Evolutionary conservation across 1,140 invertebrate species (phyloP), one percentile per base, ranked within the genome.

Genomic region (Galendromus occidentalis): DNA sequence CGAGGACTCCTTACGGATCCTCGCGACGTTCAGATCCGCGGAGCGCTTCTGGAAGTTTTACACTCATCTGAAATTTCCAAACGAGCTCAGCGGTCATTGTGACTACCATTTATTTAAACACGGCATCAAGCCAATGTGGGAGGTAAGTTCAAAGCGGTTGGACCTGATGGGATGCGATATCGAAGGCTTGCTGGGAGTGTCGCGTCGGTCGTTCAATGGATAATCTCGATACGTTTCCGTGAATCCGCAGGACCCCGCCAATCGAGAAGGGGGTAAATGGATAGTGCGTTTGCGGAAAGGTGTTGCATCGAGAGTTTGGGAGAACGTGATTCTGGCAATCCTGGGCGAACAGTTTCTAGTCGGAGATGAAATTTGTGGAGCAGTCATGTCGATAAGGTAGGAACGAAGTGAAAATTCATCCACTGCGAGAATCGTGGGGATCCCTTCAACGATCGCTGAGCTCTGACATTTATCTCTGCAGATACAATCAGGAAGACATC

Each of bases 61-160:
- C 77, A 86, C 87, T 75, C 90, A 96, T 77, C 79, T 97, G 70
- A 82, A 87, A 67, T 81, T 91, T 70, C 87, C 91, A 39, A 85
- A 84, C 44, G 87, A 97, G 71, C 80, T 98, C 67, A 83, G 85
- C 55, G 85, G 87, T 29, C 87, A 92, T 72, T 87, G 88, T 73
- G 93, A 98, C 78, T 87, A 96, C 75, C 93, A 96, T 79, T 80
- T 98, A 29, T 99, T 99, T 75, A 98, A 98, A 81, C 85, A 93
- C 72, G 94, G 94, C 68, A 95, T 98, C 68, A 90, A 92, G 78
- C 94, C 94, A 30, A 94, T 97, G 88, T 97, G 92, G 92, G 93
- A 97, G 78, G 85, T 85, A 71, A 73, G 76, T 67, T 25, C 28
- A 63, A n/a, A 20, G 17, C 17, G 51, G 28, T 44, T 41, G 42